phyloP scores from a whole-genome alignment of 2,888 invertebrate genomes.

The Ormyrus pomaceus region DNA sequence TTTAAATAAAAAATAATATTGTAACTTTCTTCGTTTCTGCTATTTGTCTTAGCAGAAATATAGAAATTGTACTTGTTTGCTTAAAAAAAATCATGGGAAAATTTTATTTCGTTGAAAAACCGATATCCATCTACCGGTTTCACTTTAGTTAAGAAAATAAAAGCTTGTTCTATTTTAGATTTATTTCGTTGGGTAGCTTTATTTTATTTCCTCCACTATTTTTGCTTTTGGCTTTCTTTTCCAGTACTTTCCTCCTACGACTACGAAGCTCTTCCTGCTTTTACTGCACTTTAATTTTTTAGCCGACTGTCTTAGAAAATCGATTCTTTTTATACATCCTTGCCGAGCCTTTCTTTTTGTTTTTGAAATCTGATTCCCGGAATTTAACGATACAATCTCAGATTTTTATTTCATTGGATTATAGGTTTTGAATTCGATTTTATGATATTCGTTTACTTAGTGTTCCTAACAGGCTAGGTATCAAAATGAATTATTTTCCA shows the following conservation, averaged over 20 bases:
- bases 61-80: too few relatives aligned
- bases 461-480: too few relatives aligned
- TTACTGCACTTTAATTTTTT: constrained; percentile 39
- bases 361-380: constrained; percentile 19
- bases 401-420: background rate
- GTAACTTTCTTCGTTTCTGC: too few relatives aligned
- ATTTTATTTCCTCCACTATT: constrained; percentile 16
- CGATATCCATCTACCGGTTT: too few relatives aligned
- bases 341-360: background rate
- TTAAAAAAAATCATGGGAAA: constrained; percentile 1
- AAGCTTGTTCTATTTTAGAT: constrained; percentile 30
- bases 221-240: constrained; percentile 11
- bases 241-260: background rate
- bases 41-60: too few relatives aligned
- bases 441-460: too few relatives aligned
- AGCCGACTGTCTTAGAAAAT: constrained; percentile 24
- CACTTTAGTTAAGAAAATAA: constrained; percentile 12
- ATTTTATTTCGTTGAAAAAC: background rate
- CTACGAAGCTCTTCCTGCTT: constrained; percentile 24
- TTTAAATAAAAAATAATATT: too few relatives aligned
- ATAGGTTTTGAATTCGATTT: too few relatives aligned
- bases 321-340: constrained; percentile 16
- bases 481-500: too few relatives aligned
- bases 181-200: constrained; percentile 22
- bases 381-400: background rate